Conservation (phyloP, 1,140 invertebrate genomes). For the Euglossa dilemma region DNA sequence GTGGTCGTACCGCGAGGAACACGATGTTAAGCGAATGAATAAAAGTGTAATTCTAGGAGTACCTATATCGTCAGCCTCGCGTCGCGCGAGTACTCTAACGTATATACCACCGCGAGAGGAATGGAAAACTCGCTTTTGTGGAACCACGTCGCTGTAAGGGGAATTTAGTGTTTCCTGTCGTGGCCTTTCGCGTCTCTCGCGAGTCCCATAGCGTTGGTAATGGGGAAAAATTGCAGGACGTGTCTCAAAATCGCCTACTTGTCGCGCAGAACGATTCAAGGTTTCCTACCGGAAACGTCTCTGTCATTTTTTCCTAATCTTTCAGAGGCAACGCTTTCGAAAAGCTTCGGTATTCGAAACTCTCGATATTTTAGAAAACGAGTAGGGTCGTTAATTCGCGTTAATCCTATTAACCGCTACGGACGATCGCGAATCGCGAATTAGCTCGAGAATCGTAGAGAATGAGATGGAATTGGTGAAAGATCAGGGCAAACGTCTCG, state of each 20-base stretch:
- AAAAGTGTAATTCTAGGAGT: slow-evolving; percentile 35
- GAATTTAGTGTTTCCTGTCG: not conserved
- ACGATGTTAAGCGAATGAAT: slow-evolving; percentile 28
- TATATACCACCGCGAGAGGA: not conserved
- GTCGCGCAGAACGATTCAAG: too few relatives aligned
- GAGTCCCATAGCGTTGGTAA: too few relatives aligned
- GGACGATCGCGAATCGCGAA: not conserved
- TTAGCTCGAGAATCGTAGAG: slow-evolving; percentile 1
- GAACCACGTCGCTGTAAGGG: too few relatives aligned
- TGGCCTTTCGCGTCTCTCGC: not conserved
- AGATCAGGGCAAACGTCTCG: slow-evolving; percentile 29
- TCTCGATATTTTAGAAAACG: too few relatives aligned
- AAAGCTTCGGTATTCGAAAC: too few relatives aligned
- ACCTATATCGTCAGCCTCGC: not conserved
- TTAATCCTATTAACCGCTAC: slow-evolving; percentile 15
- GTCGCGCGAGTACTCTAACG: not conserved
- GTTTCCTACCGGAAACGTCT: too few relatives aligned
- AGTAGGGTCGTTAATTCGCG: not conserved
- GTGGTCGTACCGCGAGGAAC: slow-evolving; percentile 32
- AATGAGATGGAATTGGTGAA: slow-evolving; percentile 47
- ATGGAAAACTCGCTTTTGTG: not conserved
- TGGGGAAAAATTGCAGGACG: too few relatives aligned
- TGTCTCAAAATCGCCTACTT: too few relatives aligned
- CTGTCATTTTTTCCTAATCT: too few relatives aligned
- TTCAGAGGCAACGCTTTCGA: too few relatives aligned